Base-by-base conservation (phyloP, 2,113 vertebrate genomes). In the Macrotus californicus region DNA sequence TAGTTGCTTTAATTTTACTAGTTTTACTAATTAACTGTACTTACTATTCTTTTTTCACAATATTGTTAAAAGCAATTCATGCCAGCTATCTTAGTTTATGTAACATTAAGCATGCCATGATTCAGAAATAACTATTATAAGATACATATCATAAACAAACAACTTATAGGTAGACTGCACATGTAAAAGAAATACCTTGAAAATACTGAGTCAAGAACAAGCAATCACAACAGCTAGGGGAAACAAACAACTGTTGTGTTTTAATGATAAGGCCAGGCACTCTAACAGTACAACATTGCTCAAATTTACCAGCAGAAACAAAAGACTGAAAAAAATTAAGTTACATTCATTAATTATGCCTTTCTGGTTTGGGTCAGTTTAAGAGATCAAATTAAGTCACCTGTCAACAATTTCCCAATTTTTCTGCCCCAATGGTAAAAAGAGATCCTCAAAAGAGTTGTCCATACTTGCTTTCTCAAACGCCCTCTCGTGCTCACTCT, bases 21-120 rank as follows among this genome's bases (percentile, higher is more conserved):
- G 31, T 87, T 61, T 73, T 85, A 94, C 22, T 75, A 67, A 54
- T 77, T 90, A 95, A 76, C 6, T 41, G 2, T 41, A 56, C 7
- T 76, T 88, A 84, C n/a, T 91, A 75, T 76, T 93, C 6, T 76
- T 89, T 92, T 77, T 64, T n/a, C 72, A 94, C 6, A 93, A 88
- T 70, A 77, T 10, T 64, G 13, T 81, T 81, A 73, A 88, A 95
- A 93, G 6, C 52, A 90, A 85, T 54, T 88, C 34, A 69, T 85
- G 52, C 5, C 64, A 80, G 12, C 8, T 81, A 80, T 56, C 48
- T 83, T 54, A 91, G 31, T 81, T 86, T 54, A 64, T 4, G 0
- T 56, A 93, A 94, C 46, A 91, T 50, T 72, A 91, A 91, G 56
- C 29, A 88, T 52, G 22, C 36, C 34, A 46, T 6, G 46, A 77